phyloP scores from a whole-genome alignment of 1,140 invertebrate genomes.

The Phenacoccus solenopsis region DNA sequence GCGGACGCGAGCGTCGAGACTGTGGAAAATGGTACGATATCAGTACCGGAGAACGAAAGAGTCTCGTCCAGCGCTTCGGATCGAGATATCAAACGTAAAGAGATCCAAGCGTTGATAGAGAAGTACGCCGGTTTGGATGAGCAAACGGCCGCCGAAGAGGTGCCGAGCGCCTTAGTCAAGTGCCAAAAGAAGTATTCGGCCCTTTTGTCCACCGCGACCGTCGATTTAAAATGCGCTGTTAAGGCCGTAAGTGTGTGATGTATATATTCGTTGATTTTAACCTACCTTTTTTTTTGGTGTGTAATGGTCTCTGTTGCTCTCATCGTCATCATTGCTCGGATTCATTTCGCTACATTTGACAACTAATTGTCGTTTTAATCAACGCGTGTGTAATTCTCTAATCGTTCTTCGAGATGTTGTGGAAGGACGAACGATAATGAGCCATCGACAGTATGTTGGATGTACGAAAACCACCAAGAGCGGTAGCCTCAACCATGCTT shows the following conservation, averaged over 20 bases:
- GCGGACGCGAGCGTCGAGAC: not conserved
- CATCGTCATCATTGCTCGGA: too few species aligned
- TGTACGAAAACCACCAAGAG: too few species aligned
- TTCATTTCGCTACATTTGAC: too few species aligned
- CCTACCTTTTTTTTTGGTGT: too few species aligned
- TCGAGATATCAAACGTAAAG: slow-evolving; percentile 58
- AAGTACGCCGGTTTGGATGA: slow-evolving; percentile 50
- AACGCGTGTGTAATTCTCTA: too few species aligned
- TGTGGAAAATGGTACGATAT: not conserved
- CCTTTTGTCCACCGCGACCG: slow-evolving; percentile 20
- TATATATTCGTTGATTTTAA: too few species aligned
- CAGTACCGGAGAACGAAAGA: not conserved
- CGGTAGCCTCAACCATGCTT: too few species aligned
- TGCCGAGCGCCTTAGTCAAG: slow-evolving; percentile 25
- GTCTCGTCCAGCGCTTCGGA: slow-evolving; percentile 42
- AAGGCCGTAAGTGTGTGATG: slow-evolving; percentile 15
- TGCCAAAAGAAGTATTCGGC: slow-evolving; percentile 30
- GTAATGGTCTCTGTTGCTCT: too few species aligned
- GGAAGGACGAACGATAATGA: too few species aligned
- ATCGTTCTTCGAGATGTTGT: too few species aligned
- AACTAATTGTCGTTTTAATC: too few species aligned
- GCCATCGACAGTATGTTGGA: too few species aligned
- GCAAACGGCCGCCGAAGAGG: slow-evolving; percentile 15
- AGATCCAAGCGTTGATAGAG: slow-evolving; percentile 63
- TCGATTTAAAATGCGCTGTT: not conserved